phyloP scores from a whole-genome alignment of 2,113 vertebrate species.

The Catharus minimus region DNA sequence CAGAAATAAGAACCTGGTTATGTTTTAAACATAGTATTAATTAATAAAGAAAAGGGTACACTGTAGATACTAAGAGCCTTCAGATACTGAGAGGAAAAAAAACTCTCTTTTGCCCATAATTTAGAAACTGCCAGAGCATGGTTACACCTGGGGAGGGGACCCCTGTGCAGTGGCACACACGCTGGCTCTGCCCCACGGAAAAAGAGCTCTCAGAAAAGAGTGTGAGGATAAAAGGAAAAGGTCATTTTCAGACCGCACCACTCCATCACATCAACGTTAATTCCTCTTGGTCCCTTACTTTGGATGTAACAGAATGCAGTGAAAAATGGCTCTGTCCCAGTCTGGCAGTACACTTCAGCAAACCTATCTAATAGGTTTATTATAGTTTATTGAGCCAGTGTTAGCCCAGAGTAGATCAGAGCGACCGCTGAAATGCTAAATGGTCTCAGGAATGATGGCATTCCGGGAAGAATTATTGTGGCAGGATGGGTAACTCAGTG shows the following conservation, averaged over 20 bases:
- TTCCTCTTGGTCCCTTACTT: not conserved
- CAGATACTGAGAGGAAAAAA: not conserved
- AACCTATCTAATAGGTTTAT: conserved; percentile 61
- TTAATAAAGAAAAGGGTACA: conserved; percentile 56
- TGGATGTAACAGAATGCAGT: not conserved
- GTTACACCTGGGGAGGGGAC: not conserved
- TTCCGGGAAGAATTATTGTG: conserved; percentile 47
- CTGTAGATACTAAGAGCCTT: conserved; percentile 22
- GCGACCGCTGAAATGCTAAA: conserved; percentile 14
- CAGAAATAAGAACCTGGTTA: conserved; percentile 52
- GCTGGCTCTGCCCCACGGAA: not conserved
- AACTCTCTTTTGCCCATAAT: not conserved
- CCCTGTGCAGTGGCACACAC: not conserved
- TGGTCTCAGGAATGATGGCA: conserved; percentile 22
- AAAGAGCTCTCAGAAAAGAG: not conserved
- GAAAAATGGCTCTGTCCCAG: conserved; percentile 41
- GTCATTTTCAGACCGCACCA: not conserved
- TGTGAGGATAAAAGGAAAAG: conserved; percentile 15
- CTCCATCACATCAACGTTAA: conserved; percentile 47
- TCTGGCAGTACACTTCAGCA: conserved; percentile 48
- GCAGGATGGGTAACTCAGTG: conserved; percentile 32
- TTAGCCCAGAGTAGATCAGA: conserved; percentile 36
- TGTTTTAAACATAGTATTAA: conserved; percentile 62
- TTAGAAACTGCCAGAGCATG: not conserved
- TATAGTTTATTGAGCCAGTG: conserved; percentile 57